Percentiles rank a stretch among this genome's conserved stretches.
phyloP scores from a whole-genome alignment of 2,888 invertebrate species.

The Loripinus fragilis region DNA sequence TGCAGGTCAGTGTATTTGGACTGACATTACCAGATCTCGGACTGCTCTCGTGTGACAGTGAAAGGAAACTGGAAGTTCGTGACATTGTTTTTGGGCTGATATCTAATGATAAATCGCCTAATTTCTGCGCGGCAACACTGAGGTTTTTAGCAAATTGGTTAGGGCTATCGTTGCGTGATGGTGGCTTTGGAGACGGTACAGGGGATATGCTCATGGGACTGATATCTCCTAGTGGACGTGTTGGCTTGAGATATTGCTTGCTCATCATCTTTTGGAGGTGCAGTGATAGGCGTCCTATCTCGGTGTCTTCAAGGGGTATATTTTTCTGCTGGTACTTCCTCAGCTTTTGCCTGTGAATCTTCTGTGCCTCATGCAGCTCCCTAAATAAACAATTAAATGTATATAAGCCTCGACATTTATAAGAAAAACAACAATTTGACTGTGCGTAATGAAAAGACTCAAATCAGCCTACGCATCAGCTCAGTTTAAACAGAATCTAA shows the following conservation, averaged over 20 bases:
- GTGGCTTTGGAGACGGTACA: neutral
- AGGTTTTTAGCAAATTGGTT: neutral
- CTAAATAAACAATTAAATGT: slow-evolving; percentile 35
- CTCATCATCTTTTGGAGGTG: slow-evolving; percentile 53
- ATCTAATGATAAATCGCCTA: neutral
- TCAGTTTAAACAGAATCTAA: no score
- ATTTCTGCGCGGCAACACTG: neutral
- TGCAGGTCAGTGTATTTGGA: no score
- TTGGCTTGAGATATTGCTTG: neutral
- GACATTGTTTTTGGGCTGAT: neutral
- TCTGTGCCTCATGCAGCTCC: slow-evolving; percentile 59
- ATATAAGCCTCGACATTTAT: no score
- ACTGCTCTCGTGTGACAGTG: no score
- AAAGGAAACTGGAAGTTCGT: no score
- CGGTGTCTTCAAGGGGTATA: slow-evolving; percentile 52
- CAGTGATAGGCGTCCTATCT: slow-evolving; percentile 56
- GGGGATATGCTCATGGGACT: neutral
- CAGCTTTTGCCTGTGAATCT: slow-evolving; percentile 52
- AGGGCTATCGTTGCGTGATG: neutral
- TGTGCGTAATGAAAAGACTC: no score
- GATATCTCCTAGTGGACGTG: neutral
- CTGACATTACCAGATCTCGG: no score
- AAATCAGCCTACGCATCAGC: no score
- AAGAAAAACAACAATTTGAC: no score
- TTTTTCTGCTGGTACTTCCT: slow-evolving; percentile 32